Evolutionary conservation across 53 echinoderm and acorn worm genomes (phyloP).

Genomic region (Echinometra lucunter): DNA sequence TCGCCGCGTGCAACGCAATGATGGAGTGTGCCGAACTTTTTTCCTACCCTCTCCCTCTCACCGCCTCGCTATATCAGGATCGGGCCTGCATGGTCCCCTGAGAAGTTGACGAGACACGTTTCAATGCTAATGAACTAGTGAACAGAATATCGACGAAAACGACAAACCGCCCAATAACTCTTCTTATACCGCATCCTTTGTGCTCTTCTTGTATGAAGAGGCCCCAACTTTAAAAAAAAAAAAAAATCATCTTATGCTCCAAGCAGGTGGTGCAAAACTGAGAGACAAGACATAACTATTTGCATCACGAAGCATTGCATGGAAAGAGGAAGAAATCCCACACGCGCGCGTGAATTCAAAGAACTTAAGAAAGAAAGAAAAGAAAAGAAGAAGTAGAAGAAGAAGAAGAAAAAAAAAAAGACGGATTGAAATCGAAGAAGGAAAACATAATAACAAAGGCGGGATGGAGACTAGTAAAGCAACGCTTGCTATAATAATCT

Average conservation of each 20-base stretch:
- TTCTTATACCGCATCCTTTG: conserved; percentile 43
- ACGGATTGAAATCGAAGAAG: neutral
- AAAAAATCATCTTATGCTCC: neutral
- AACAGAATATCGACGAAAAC: conserved; percentile 49
- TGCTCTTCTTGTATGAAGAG: conserved; percentile 13
- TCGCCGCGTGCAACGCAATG: conserved; percentile 14
- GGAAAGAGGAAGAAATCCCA: neutral
- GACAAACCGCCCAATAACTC: conserved; percentile 48
- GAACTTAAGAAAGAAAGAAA: neutral
- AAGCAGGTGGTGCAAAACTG: neutral
- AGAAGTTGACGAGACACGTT: conserved; percentile 28
- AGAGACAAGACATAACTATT: neutral
- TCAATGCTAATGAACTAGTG: conserved; percentile 26
- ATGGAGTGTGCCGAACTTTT: conserved; percentile 26
- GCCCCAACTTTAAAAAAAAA: neutral
- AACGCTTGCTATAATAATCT: neutral
- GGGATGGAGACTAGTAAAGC: neutral
- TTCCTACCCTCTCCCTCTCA: neutral
- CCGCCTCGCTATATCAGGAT: neutral
- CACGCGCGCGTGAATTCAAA: neutral
- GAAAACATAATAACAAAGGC: neutral
- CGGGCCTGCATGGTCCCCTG: neutral
- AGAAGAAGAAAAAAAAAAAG: neutral
- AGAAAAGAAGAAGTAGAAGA: too few species aligned
- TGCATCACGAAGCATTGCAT: neutral